Base-by-base conservation (phyloP, 2,797 vertebrate species). In the Arvicola amphibius region DNA sequence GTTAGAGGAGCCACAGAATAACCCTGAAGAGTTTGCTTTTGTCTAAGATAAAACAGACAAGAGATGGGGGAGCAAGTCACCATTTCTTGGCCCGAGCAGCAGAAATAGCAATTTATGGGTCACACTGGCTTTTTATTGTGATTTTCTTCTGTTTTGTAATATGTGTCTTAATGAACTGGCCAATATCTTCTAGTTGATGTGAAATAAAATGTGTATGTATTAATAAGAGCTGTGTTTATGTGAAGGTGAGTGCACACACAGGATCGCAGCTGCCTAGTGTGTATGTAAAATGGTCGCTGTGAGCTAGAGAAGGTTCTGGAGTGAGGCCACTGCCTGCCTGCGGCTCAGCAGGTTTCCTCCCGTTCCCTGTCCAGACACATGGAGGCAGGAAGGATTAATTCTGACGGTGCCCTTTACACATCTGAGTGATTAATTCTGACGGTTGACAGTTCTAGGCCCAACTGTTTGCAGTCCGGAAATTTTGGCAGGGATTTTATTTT, bases 391-490 rank as follows among this genome's bases (percentile, higher is more conserved):
- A 97, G 87, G 96, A 97, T 97, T 97, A 98, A 86, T 84, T 97
- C 67, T 96, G 95, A 91, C 96, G 81, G 93, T 96, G 90, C 80
- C 81, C 21, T 74, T 92, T 97, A 65, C 90, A 93, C 80, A 96
- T 73, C 37, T 96, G 84, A 97, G 97, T 96, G 94, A 98, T 98
- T 84, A 97, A 88, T 96, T 97, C 92, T 98, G 97, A 97, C 95
- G 90, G 94, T 51, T 98, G 93, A 98, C 86, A 94, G 96, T 97
- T 94, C 95, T 74, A 59, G 93, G 95, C 79, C 78, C 92, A 97
- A 87, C 88, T 69, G 51, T 96, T 91, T 76, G 34, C 94, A 96
- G 91, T 83, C 83, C 88, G 94, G 96, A 96, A 94, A 76, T 83
- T 74, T 94, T 96, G 96, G 92, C 95, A 96, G 80, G 59, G 34